These are phyloP conservation scores for Arctopsyche grandis DNA, from an alignment of 1,140 invertebrate genomes.

Conservation along the genomic window DNA sequence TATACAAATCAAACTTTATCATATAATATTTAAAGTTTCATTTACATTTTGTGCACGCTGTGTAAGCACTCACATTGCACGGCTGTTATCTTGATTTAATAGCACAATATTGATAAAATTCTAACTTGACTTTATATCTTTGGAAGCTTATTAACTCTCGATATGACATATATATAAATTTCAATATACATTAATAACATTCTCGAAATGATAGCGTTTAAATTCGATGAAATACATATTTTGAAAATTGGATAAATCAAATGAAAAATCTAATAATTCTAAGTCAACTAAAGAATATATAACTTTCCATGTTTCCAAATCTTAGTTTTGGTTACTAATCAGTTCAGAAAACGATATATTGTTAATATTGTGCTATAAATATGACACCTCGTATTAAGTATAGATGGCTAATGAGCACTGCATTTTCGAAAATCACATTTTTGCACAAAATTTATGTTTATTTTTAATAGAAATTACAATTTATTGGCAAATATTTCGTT, in stretches of 20 bases:
- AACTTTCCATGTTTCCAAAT: no score
- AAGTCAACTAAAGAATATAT: no score
- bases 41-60: conserved; percentile 51
- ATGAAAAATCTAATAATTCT: no score
- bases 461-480: background rate
- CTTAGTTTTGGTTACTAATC: no score
- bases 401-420: conserved; percentile 50
- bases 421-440: conserved; percentile 51
- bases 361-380: conserved; percentile 27
- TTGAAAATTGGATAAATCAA: no score
- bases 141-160: no score
- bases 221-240: no score
- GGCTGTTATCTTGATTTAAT: conserved; percentile 31
- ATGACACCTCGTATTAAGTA: background rate
- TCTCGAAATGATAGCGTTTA: no score
- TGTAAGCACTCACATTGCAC: conserved; percentile 50
- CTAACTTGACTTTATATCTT: no score
- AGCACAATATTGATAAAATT: conserved; percentile 21
- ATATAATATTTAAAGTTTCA: conserved; percentile 10
- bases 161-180: no score
- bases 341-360: background rate
- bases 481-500: background rate
- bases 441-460: background rate
- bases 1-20: background rate
- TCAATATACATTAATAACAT: no score